A percentile compares a stretch with the other conserved stretches of the same genome.
These are phyloP conservation scores for Achroia grisella DNA, from an alignment of 1,140 invertebrate genomes.

Conservation along the genomic window DNA sequence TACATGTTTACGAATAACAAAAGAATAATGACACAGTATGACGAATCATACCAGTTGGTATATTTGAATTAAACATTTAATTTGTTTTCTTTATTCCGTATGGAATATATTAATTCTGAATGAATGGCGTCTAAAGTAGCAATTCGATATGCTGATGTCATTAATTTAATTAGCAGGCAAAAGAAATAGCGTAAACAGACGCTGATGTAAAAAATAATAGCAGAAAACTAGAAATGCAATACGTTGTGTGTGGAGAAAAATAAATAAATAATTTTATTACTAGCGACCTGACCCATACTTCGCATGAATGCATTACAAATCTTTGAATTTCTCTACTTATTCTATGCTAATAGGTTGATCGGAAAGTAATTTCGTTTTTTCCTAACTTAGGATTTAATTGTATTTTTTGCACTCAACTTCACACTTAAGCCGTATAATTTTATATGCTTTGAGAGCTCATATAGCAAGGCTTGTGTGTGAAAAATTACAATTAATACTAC, in stretches of 20 bases:
- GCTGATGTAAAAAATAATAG: background rate
- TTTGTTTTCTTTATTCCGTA: slow-evolving; percentile 56
- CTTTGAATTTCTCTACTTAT: too few relatives aligned
- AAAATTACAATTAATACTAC: too few relatives aligned
- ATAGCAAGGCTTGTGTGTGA: too few relatives aligned
- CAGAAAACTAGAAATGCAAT: background rate
- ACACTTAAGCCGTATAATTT: too few relatives aligned
- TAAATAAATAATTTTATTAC: background rate
- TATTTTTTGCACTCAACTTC: too few relatives aligned
- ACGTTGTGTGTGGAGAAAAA: background rate
- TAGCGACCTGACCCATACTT: too few relatives aligned
- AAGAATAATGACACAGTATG: slow-evolving; percentile 23
- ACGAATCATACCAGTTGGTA: slow-evolving; percentile 51
- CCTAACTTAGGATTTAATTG: too few relatives aligned
- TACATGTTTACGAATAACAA: background rate
- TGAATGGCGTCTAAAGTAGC: slow-evolving; percentile 22
- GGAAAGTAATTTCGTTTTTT: too few relatives aligned
- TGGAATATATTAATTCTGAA: slow-evolving; percentile 30
- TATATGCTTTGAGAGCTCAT: too few relatives aligned
- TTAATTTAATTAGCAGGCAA: slow-evolving; percentile 40
- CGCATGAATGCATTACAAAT: too few relatives aligned
- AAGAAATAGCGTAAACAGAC: background rate
- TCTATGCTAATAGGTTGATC: too few relatives aligned
- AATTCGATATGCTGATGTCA: slow-evolving; percentile 54
- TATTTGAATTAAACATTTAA: slow-evolving; percentile 63